Percentiles rank a stretch among this genome's conserved stretches.
Conservation (phyloP, 2,888 invertebrate genomes). For the Watsonalla cultraria region DNA sequence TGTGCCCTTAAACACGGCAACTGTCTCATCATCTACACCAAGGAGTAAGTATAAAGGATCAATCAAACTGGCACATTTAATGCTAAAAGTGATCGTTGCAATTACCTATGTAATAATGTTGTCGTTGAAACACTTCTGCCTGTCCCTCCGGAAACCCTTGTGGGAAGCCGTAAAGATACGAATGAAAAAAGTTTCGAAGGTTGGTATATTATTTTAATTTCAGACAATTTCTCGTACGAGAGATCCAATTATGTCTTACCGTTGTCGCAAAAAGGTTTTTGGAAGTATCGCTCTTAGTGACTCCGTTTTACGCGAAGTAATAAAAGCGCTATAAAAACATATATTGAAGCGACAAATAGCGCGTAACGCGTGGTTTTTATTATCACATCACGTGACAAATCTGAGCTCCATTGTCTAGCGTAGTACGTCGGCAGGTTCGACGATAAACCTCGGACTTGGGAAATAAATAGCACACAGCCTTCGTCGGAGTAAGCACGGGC, state of each 20-base stretch:
- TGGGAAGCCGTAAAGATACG: no score
- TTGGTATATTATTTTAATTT: background rate
- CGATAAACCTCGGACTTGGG: slow-evolving; percentile 60
- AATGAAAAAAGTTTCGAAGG: background rate
- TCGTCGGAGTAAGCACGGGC: slow-evolving; percentile 67
- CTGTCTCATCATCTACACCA: no score
- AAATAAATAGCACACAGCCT: slow-evolving; percentile 72
- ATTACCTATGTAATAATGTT: no score
- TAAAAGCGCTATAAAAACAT: slow-evolving; percentile 42
- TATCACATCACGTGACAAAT: slow-evolving; percentile 57
- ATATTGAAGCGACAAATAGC: slow-evolving; percentile 49
- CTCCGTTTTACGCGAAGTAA: slow-evolving; percentile 36
- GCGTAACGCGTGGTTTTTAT: slow-evolving; percentile 48
- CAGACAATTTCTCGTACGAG: background rate
- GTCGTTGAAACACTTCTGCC: no score
- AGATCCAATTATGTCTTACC: background rate
- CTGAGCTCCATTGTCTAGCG: slow-evolving; percentile 52
- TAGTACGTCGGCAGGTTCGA: slow-evolving; percentile 51
- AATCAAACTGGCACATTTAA: no score
- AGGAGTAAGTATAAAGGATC: no score
- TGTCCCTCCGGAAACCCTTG: no score
- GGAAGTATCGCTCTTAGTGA: slow-evolving; percentile 16
- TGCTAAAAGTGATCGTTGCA: no score
- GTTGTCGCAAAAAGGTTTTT: background rate
- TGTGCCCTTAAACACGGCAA: no score